A percentile compares a stretch with the other conserved stretches of the same genome.
phyloP scores from a whole-genome alignment of 1,140 invertebrate species.

The Temnothorax nylanderi region DNA sequence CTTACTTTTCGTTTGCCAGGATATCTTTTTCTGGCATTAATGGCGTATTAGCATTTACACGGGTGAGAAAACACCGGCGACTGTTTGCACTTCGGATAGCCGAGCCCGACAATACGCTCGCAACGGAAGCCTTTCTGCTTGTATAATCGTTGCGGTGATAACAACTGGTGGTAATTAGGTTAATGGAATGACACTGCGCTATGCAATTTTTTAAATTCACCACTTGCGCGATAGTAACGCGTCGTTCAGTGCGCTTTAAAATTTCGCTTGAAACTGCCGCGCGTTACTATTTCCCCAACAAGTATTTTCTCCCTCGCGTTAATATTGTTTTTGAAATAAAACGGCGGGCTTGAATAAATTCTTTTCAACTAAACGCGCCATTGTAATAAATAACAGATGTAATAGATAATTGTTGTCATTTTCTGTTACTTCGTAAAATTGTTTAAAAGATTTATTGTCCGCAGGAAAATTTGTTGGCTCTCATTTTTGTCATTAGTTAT shows the following conservation, averaged over 20 bases:
- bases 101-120: slow-evolving; percentile 32
- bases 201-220: slow-evolving; percentile 42
- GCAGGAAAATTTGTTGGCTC: slow-evolving; percentile 2
- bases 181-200: slow-evolving; percentile 63
- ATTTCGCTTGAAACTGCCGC: neutral
- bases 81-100: slow-evolving; percentile 44
- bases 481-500: neutral
- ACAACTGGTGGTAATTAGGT: slow-evolving; percentile 66
- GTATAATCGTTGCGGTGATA: slow-evolving; percentile 52
- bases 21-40: slow-evolving; percentile 45
- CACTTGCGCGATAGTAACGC: neutral
- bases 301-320: neutral
- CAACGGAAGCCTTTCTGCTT: slow-evolving; percentile 43
- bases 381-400: slow-evolving; percentile 35
- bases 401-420: slow-evolving; percentile 31
- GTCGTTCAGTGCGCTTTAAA: slow-evolving; percentile 14
- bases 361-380: slow-evolving; percentile 30
- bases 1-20: slow-evolving; percentile 40
- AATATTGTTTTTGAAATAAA: slow-evolving; percentile 28
- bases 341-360: slow-evolving; percentile 31
- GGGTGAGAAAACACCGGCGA: slow-evolving; percentile 40
- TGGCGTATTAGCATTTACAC: slow-evolving; percentile 53
- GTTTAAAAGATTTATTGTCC: slow-evolving; percentile 42
- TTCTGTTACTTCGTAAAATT: neutral
- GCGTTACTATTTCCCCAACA: slow-evolving; percentile 3